Conservation (phyloP, 2,888 invertebrate genomes). For the Reticulitermes lucifugus region DNA sequence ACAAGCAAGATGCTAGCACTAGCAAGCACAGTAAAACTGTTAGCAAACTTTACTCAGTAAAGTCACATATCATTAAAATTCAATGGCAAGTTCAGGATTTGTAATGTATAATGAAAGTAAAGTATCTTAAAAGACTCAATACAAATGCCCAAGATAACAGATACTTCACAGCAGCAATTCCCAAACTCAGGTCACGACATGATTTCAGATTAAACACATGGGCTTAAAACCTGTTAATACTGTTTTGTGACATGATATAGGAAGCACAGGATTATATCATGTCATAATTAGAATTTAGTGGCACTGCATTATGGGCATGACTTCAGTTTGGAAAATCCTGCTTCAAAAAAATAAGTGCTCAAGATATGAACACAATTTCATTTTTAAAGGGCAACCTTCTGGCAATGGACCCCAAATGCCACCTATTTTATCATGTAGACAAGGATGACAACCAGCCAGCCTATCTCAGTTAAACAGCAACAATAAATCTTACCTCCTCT, state of each 20-base stretch:
- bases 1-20: not conserved
- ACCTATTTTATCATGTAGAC: not conserved
- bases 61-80: not conserved
- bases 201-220: not conserved
- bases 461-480: not conserved
- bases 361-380: not conserved
- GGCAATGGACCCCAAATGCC: slow-evolving; percentile 10
- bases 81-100: not conserved
- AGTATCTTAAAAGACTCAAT: not conserved
- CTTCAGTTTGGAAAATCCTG: slow-evolving; percentile 23
- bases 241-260: too few species aligned
- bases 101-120: too few species aligned
- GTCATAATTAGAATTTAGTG: too few species aligned
- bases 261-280: too few species aligned
- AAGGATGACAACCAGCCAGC: not conserved
- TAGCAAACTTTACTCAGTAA: not conserved
- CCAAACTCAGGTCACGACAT: slow-evolving; percentile 7
- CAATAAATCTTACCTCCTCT: slow-evolving; percentile 61
- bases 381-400: not conserved
- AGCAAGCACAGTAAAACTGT: not conserved
- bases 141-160: not conserved
- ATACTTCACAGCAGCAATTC: not conserved
- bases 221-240: not conserved
- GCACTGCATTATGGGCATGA: not conserved
- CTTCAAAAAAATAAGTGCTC: not conserved